A percentile compares a stretch with the other conserved stretches of the same genome.
phyloP scores from a whole-genome alignment of 2,888 invertebrate species.

The Limnephilus auricula region DNA sequence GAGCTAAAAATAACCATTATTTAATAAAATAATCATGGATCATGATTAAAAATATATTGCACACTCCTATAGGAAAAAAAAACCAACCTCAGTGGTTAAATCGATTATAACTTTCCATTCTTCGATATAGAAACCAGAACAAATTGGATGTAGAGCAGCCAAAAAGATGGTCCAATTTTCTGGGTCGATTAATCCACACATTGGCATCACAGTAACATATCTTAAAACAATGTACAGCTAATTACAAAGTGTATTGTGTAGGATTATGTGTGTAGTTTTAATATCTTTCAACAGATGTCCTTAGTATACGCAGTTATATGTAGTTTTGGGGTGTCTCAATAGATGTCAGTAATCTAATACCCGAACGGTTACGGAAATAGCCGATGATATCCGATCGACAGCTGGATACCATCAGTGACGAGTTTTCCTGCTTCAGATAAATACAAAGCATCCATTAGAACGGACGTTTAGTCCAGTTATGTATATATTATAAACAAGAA shows the following conservation, averaged over 20 bases:
- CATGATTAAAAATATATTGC: neutral
- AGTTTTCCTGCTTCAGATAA: too few relatives aligned
- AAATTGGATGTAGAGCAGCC: conserved; percentile 74
- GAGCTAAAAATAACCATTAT: neutral
- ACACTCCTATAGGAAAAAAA: neutral
- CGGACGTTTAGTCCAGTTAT: too few relatives aligned
- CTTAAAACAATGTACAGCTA: conserved; percentile 1
- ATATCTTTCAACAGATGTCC: too few relatives aligned
- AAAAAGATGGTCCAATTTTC: conserved; percentile 76
- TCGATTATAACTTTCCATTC: conserved; percentile 75
- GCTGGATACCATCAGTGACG: too few relatives aligned
- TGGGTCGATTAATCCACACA: conserved; percentile 74
- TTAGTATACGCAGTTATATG: too few relatives aligned
- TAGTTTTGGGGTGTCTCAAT: too few relatives aligned
- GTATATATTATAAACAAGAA: too few relatives aligned
- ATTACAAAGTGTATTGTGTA: neutral
- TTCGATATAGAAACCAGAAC: conserved; percentile 73
- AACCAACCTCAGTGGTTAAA: conserved; percentile 18
- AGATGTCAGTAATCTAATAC: too few relatives aligned
- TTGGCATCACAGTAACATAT: conserved; percentile 70
- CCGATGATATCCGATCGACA: too few relatives aligned
- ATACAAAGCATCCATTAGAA: too few relatives aligned
- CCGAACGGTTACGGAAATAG: too few relatives aligned
- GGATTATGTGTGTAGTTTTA: too few relatives aligned
- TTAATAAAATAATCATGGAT: neutral